These are phyloP conservation scores for Bhutanitis thaidina DNA, from an alignment of 2,888 invertebrate genomes.

Conservation along the genomic window DNA sequence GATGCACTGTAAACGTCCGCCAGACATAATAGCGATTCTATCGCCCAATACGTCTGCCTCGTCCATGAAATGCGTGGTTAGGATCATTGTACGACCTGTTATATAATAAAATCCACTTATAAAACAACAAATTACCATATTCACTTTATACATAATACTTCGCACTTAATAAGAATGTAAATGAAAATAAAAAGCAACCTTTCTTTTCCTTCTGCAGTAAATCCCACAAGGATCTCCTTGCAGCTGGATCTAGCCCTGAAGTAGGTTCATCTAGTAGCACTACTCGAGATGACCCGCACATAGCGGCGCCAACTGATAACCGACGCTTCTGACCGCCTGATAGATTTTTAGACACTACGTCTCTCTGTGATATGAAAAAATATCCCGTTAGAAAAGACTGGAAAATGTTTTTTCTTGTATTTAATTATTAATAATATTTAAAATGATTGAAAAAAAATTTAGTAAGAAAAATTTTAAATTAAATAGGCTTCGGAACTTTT, in stretches of 20 bases:
- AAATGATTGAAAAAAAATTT: no score
- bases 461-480: no score
- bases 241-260: slow-evolving; percentile 94
- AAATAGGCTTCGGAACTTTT: no score
- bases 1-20: slow-evolving; percentile 88
- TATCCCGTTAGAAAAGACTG: no score
- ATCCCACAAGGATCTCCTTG: slow-evolving; percentile 93
- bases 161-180: no score
- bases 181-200: slow-evolving; percentile 35
- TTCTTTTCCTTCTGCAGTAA: slow-evolving; percentile 86
- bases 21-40: slow-evolving; percentile 92
- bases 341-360: slow-evolving; percentile 81
- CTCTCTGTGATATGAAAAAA: slow-evolving; percentile 45
- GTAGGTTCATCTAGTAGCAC: slow-evolving; percentile 92
- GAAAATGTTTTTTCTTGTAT: no score
- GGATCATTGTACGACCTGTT: slow-evolving; percentile 85
- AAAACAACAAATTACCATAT: no score
- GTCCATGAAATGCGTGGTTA: slow-evolving; percentile 95
- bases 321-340: slow-evolving; percentile 98
- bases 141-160: no score
- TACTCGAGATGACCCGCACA: slow-evolving; percentile 88
- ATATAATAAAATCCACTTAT: no score
- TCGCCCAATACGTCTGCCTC: slow-evolving; percentile 94
- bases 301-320: slow-evolving; percentile 92
- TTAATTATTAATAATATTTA: no score